Evolutionary conservation across 2,797 vertebrate species (phyloP), one percentile per base, ranked within the genome.

Genomic region (Cephalopachus bancanus): DNA sequence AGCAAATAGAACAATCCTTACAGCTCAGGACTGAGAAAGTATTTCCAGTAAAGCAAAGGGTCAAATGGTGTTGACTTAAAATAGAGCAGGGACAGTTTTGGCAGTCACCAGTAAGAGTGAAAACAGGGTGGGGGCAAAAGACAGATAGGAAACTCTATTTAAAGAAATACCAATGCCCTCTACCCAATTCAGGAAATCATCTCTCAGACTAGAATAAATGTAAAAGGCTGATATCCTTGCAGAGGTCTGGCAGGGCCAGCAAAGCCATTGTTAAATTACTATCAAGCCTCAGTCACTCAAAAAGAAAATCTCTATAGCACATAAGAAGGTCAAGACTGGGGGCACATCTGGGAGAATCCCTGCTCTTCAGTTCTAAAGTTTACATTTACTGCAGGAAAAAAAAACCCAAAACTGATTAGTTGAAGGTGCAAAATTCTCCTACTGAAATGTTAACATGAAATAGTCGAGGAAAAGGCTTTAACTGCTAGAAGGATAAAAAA

Each of bases 51-150:
- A 93, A 78, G 76, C 33, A 93, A 69, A 65, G 7, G 67, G 59
- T 96, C 95, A 97, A 97, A 78, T 37, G 2, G 8, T 88, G 79
- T 94, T 83, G 87, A 92, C 90, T 98, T 89, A 93, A 97, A 97
- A 97, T 93, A 94, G 71, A 97, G 22, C 80, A 88, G 76, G 96
- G 83, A 94, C 76, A 88, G 86, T 94, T 95, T 83, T 49, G 94
- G 64, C 79, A 96, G 95, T 89, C 80, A 92, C 12, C 98, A 90
- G 60, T 51, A 97, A 96, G 69, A 95, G 44, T 75, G 44, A 95
- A 89, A 91, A 96, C 69, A 97, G 74, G 76, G 71, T 74, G 0
- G 1, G 26, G 75, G 91, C 96, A 94, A 44, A 96, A 83, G 33
- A 83, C 79, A 96, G 83, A 97, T 78, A 98, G 92, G 30, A 94